Evolutionary conservation across 2,888 invertebrate species (phyloP).

Genomic region (Malacosoma neustria): DNA sequence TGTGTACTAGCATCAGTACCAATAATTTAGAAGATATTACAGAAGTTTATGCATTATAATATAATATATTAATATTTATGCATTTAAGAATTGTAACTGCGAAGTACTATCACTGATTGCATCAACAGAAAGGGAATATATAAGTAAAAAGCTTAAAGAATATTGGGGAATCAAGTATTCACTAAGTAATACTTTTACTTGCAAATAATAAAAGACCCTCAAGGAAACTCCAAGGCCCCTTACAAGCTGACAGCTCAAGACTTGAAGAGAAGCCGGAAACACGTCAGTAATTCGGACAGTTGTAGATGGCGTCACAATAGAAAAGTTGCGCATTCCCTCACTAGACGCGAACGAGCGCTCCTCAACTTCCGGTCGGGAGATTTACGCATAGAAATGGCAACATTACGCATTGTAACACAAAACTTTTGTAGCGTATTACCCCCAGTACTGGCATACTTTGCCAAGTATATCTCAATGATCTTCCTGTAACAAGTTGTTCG

Average conservation of each 20-base stretch:
- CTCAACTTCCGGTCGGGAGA: constrained; percentile 51
- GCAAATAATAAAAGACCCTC: constrained; percentile 64
- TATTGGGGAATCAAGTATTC: too few species aligned
- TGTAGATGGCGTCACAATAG: constrained; percentile 68
- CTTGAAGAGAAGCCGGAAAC: constrained; percentile 69
- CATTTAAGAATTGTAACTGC: too few species aligned
- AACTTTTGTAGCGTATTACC: constrained; percentile 63
- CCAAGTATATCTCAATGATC: constrained; percentile 41
- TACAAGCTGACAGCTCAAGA: constrained; percentile 61
- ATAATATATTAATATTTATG: too few species aligned
- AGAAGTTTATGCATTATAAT: too few species aligned
- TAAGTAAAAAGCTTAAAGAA: too few species aligned
- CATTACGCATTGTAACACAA: constrained; percentile 69
- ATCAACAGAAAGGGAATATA: too few species aligned
- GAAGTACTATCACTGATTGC: too few species aligned
- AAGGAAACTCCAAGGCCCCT: constrained; percentile 61
- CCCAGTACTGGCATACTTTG: constrained; percentile 50
- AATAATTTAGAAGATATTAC: too few species aligned
- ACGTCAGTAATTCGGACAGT: constrained; percentile 63
- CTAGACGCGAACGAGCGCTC: constrained; percentile 35
- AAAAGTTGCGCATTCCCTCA: constrained; percentile 44
- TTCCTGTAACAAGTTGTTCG: constrained; percentile 45
- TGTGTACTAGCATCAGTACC: too few species aligned
- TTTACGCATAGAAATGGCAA: constrained; percentile 69
- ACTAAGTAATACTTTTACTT: too few species aligned